Evolutionary conservation across 2,888 invertebrate genomes (phyloP).

Genomic region (Philereme vetulata): DNA sequence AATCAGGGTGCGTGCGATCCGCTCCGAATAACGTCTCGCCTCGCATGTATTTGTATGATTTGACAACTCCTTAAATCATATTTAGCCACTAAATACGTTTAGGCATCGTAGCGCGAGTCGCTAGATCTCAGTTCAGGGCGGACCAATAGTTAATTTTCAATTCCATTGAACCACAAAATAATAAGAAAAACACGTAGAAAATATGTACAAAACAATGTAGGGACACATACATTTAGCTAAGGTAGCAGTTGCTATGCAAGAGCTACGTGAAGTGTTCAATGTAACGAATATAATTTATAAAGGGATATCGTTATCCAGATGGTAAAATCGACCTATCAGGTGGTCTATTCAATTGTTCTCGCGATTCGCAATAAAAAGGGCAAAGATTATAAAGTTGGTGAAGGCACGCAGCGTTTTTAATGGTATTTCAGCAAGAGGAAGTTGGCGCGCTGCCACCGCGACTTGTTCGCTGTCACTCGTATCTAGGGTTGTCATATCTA

Average conservation of each 20-base stretch:
- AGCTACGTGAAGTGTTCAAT: not conserved
- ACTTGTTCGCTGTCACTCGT: conserved; percentile 25
- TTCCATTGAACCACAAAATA: too few species aligned
- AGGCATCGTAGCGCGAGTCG: too few species aligned
- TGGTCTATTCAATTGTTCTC: conserved; percentile 29
- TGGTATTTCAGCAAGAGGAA: conserved; percentile 25
- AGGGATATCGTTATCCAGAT: conserved; percentile 16
- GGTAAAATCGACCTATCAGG: conserved; percentile 19
- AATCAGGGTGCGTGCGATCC: too few species aligned
- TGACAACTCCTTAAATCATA: too few species aligned
- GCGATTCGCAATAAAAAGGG: conserved; percentile 22
- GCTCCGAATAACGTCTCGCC: too few species aligned
- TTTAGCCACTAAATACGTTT: too few species aligned
- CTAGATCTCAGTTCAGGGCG: too few species aligned
- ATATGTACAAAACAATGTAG: too few species aligned
- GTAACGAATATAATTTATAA: not conserved
- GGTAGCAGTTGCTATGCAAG: not conserved
- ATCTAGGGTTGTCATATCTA: conserved; percentile 30
- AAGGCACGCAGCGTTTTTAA: conserved; percentile 29
- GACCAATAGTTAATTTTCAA: too few species aligned
- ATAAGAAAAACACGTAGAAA: too few species aligned
- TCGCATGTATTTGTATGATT: too few species aligned
- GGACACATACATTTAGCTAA: too few species aligned
- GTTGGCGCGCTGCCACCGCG: conserved; percentile 32
- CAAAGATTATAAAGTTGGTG: conserved; percentile 25